These are phyloP conservation scores for Atherinosoma microstoma DNA, from an alignment of 2,797 vertebrate species.

Conservation along the genomic window DNA sequence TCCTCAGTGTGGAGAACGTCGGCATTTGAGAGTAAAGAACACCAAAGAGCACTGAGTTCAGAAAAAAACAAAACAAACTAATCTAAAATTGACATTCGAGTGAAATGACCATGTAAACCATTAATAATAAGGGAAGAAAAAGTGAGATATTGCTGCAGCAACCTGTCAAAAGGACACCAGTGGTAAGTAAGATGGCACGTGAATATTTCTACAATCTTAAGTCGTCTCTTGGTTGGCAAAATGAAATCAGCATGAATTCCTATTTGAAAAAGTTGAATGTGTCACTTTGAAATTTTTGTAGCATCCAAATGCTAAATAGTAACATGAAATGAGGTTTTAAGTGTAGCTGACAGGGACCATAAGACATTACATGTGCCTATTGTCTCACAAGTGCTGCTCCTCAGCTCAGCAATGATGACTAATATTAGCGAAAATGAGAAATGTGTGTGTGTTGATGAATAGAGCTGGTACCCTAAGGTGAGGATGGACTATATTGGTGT, in stretches of 20 bases:
- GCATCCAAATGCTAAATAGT: constrained; percentile 53
- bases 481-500: constrained; percentile 86
- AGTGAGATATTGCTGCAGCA: constrained; percentile 31
- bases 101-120: constrained; percentile 54
- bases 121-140: constrained; percentile 29
- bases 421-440: constrained; percentile 88
- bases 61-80: constrained; percentile 25
- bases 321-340: constrained; percentile 42
- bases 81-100: constrained; percentile 54
- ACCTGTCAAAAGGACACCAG: constrained; percentile 49
- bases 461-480: constrained; percentile 88
- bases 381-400: constrained; percentile 66
- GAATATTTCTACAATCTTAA: constrained; percentile 27
- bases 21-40: constrained; percentile 45
- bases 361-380: constrained; percentile 62
- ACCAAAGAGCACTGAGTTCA: constrained; percentile 49
- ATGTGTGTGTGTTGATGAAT: constrained; percentile 81
- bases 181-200: constrained; percentile 3
- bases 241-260: constrained; percentile 17
- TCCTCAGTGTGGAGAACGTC: constrained; percentile 28
- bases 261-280: constrained; percentile 14
- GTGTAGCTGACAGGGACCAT: constrained; percentile 42
- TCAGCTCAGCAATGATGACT: constrained; percentile 75
- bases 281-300: constrained; percentile 46
- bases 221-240: constrained; percentile 22